These are phyloP conservation scores for Copsychus sechellarum DNA, from an alignment of 2,113 vertebrate species.

Conservation along the genomic window DNA sequence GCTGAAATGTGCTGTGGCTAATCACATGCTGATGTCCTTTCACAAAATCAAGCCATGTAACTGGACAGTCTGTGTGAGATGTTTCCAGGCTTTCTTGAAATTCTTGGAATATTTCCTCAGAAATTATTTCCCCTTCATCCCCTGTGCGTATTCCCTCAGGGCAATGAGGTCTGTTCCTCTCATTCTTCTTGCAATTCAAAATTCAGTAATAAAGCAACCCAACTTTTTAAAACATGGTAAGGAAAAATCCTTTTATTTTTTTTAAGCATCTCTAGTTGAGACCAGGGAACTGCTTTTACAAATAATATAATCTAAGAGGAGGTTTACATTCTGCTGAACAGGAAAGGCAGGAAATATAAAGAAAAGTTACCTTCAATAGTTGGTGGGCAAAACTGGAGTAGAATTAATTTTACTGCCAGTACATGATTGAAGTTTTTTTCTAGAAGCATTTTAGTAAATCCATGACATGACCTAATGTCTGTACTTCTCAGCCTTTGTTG, in stretches of 20 bases:
- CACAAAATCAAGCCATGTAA: background rate
- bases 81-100: slow-evolving; percentile 7
- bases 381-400: background rate
- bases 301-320: background rate
- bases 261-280: background rate
- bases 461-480: background rate
- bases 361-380: background rate
- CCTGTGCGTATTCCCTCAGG: background rate
- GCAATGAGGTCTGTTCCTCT: background rate
- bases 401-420: background rate
- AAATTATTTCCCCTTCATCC: background rate
- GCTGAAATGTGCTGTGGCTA: background rate
- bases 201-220: background rate
- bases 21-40: background rate
- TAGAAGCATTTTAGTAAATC: background rate
- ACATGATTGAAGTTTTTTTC: background rate
- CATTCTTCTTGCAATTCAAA: background rate
- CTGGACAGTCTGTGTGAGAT: background rate
- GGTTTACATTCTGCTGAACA: background rate
- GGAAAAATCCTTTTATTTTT: background rate
- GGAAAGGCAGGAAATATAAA: background rate
- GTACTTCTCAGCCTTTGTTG: background rate
- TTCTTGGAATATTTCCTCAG: background rate
- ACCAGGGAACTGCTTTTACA: background rate
- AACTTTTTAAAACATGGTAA: background rate